Base-by-base conservation (phyloP, 2,888 invertebrate species). In the Myathropa florea region DNA sequence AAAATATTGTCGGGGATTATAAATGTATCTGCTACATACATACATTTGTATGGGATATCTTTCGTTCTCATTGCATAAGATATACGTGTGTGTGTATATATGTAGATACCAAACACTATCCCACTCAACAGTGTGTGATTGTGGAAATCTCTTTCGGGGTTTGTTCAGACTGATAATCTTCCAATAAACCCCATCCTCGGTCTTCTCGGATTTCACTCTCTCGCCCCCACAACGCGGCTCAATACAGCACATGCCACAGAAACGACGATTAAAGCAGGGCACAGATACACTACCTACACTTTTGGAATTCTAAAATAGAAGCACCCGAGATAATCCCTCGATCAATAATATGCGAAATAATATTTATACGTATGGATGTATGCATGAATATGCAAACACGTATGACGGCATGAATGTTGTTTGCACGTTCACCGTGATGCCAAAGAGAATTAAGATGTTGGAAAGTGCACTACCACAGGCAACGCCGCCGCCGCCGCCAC, bases 321-420 rank as follows among this genome's bases (percentile, higher is more conserved):
- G 70, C 82, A 85, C 55, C 77, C 83, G 75, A 83, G 89, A 89
- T 89, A 88, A 89, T 89, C 89, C 88, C 78, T 89, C 88, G 89
- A 89, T 89, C 89, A 88, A 89, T 89, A 89, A 89, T 82, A 86
- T 86, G 86, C 86, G 86, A 79, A 83, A 83, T 86, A 83, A 83
- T 86, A 78, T 70, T 79, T 65, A 83, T 86, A 75, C 83, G 70
- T 79, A 67, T 83, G 70, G 75, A 65, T 30, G 24, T 59, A 61
- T 83, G 71, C 63, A 71, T 83, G 70, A 67, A 67, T 18, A 33
- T 67, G 23, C 72, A 68, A 70, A 76, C 82, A 82, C 77, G 76
- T 81, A 77, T 78, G 73, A 70, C 60, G 26, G n/a, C 1, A 3
- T 30, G 59, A 57, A 18, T 68, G 12, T 61, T 53, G n/a, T 75